Base-by-base conservation (phyloP, 2,797 vertebrate genomes). In the Urophycis tenuis region DNA sequence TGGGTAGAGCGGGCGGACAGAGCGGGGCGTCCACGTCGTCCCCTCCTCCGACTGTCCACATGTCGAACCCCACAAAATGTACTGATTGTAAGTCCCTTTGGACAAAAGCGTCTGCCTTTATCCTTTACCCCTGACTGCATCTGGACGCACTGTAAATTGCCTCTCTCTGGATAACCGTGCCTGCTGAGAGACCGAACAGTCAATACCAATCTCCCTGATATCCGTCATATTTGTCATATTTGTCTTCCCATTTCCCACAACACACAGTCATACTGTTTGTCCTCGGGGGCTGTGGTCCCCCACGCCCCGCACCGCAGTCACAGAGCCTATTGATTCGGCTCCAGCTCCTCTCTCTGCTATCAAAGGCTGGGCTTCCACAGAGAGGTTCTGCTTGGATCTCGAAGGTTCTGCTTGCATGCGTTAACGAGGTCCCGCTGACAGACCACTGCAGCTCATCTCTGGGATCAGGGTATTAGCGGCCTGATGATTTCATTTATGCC, bases 401-500 rank as follows among this genome's bases (percentile, higher is more conserved):
- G 88, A 89, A 85, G 87, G 90, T 90, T 88, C 88, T 88, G 86
- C 85, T 87, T 82, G 81, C 73, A n/a, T 82, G 85, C 81, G 85
- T 84, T 91, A 92, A 91, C 87, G 81, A 82, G 87, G 85, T 89
- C 91, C 89, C 88, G 83, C 87, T 67, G 60, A 67, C 60, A 67
- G 60, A 25, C 60, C 60, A 17, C n/a, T 90, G 91, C 75, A 25
- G 78, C 87, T 91, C 85, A 80, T 84, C 86, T 75, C 85, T n/a
- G n/a, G 87, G 85, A 86, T 92, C 91, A 83, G 86, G 89, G 86
- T 85, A 92, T 92, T 91, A 90, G 88, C 89, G 90, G 91, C 87
- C 53, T 82, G 89, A 90, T 81, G 79, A 83, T 86, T 90, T 87
- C 81, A 87, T 88, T 89, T 88, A 87, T 29, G 60, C 60, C 22